Evolutionary conservation across 2,797 vertebrate species (phyloP).

Genomic region (Pseudochirops corinnae): DNA sequence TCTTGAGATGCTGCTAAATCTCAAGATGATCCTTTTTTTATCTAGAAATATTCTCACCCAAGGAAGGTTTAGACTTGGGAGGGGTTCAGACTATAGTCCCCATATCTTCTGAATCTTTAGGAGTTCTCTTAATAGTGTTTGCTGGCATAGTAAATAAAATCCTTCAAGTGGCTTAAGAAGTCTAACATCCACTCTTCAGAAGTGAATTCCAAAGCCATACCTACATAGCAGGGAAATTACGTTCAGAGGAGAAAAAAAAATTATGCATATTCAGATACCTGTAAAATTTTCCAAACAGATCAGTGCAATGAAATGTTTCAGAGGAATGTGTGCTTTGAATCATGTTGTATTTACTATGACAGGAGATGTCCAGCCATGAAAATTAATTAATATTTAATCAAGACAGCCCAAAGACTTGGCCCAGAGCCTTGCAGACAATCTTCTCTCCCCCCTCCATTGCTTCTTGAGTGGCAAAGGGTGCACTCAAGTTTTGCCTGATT

Average conservation of each 20-base stretch:
- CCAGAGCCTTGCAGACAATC: neutral
- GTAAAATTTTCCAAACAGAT: constrained; percentile 4
- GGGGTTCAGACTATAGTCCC: neutral
- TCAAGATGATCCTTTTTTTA: neutral
- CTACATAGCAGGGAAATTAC: neutral
- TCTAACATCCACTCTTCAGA: neutral
- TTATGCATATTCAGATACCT: neutral
- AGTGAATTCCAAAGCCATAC: neutral
- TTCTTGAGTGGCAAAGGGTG: neutral
- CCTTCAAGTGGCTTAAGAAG: neutral
- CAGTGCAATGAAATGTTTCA: constrained; percentile 7
- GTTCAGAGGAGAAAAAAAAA: neutral
- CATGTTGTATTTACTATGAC: neutral
- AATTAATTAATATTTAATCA: constrained; percentile 14
- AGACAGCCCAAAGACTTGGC: neutral
- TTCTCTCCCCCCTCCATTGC: neutral
- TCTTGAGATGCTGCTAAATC: neutral
- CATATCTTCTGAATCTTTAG: neutral
- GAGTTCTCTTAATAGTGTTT: neutral
- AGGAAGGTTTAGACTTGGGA: neutral
- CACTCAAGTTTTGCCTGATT: constrained; percentile 3
- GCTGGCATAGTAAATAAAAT: neutral
- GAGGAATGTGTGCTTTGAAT: constrained; percentile 10
- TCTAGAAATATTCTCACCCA: neutral
- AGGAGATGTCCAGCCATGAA: constrained; percentile 4